Conservation (phyloP, 2,113 vertebrate genomes). For the Zapornia atra region DNA sequence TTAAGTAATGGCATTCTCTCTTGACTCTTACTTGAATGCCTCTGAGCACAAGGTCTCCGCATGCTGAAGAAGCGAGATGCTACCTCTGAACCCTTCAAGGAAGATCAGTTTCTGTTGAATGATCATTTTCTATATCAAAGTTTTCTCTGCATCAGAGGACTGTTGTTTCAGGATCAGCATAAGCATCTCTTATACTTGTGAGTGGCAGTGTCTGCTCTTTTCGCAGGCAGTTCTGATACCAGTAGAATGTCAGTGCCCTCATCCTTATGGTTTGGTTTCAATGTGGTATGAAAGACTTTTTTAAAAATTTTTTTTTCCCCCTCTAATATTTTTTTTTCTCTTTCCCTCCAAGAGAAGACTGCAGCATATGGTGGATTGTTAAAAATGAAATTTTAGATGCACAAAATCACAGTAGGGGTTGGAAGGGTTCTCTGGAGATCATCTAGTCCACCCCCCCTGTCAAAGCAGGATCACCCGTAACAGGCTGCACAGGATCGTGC, state of each 20-base stretch:
- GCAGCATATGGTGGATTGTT: no score
- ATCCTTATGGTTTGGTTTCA: neutral
- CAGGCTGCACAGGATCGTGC: no score
- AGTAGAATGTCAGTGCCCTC: neutral
- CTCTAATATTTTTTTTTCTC: no score
- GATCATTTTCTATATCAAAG: neutral
- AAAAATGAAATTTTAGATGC: no score
- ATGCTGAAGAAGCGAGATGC: neutral
- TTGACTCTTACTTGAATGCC: neutral
- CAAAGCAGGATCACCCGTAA: no score
- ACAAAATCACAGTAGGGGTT: no score
- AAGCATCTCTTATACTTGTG: neutral
- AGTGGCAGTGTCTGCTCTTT: neutral
- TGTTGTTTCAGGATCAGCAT: neutral
- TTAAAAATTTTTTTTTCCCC: no score
- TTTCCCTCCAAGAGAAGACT: no score
- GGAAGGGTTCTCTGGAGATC: no score
- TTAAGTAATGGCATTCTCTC: neutral
- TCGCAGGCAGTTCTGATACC: neutral
- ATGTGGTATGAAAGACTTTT: neutral
- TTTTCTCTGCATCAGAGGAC: neutral
- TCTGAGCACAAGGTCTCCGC: neutral
- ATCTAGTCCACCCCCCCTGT: no score
- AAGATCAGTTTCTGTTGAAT: neutral
- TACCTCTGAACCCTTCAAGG: neutral